phyloP scores from a whole-genome alignment of 2,113 vertebrate genomes.

The Ictalurus punctatus region DNA sequence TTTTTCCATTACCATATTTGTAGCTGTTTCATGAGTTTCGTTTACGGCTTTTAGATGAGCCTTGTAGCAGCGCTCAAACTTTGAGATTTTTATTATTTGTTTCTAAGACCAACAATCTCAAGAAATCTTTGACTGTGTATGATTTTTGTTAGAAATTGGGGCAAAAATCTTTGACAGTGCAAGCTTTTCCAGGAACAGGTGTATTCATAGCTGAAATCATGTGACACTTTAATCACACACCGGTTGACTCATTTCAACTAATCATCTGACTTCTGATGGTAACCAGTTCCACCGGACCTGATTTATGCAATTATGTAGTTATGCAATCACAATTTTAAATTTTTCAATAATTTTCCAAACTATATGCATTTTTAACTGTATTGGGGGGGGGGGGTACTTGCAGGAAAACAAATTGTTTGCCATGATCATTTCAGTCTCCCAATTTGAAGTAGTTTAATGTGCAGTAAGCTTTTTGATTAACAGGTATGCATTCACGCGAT shows the following conservation, averaged over 20 bases:
- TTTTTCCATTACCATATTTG: neutral
- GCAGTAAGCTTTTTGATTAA: slow-evolving; percentile 19
- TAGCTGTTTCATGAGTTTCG: neutral
- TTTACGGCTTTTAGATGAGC: neutral
- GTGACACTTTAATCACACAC: neutral
- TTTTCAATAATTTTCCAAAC: neutral
- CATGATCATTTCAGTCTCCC: neutral
- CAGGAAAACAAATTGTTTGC: neutral
- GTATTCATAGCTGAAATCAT: neutral
- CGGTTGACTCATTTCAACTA: neutral
- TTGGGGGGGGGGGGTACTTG: neutral
- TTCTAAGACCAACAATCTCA: neutral
- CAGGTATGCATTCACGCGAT: neutral
- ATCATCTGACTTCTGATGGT: neutral
- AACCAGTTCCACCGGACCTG: neutral
- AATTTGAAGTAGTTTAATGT: neutral
- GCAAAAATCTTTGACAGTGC: neutral
- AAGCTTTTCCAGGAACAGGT: neutral
- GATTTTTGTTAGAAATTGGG: neutral
- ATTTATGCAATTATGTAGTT: too few relatives aligned
- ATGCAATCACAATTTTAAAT: neutral
- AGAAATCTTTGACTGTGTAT: neutral
- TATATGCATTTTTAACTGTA: neutral
- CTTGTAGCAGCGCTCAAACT: neutral
- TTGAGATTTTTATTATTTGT: neutral